phyloP scores from a whole-genome alignment of 1,140 invertebrate genomes.

The Danaus plexippus region DNA sequence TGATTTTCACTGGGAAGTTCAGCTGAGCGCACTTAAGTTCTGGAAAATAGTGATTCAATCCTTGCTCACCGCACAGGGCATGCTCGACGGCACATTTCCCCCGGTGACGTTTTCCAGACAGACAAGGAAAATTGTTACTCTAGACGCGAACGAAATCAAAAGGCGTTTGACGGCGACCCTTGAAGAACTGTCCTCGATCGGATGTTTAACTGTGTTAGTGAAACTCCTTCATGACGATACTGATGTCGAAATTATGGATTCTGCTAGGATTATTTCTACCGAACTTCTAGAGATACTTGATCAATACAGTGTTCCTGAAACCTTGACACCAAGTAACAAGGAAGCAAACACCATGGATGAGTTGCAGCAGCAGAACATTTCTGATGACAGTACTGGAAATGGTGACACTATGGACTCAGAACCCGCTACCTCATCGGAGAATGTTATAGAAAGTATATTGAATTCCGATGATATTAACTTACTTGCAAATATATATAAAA shows the following conservation, averaged over 20 bases:
- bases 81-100: conserved; percentile 84
- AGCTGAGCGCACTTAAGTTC: conserved; percentile 78
- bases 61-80: conserved; percentile 80
- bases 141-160: conserved; percentile 79
- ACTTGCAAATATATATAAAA: conserved; percentile 53
- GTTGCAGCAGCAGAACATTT: conserved; percentile 34
- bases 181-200: conserved; percentile 76
- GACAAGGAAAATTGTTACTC: conserved; percentile 80
- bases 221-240: conserved; percentile 78
- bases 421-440: conserved; percentile 29
- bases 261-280: conserved; percentile 72
- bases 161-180: conserved; percentile 76
- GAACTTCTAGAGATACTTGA: conserved; percentile 74
- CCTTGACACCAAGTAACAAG: conserved; percentile 30
- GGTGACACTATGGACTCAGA: conserved; percentile 15
- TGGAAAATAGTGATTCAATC: conserved; percentile 79
- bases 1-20: conserved; percentile 87
- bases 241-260: conserved; percentile 79
- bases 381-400: conserved; percentile 17
- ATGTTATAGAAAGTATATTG: conserved; percentile 59
- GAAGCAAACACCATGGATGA: conserved; percentile 41
- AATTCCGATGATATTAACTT: conserved; percentile 54
- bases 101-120: conserved; percentile 84
- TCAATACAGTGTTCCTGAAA: conserved; percentile 71
- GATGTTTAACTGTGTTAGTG: conserved; percentile 78